A percentile compares a stretch with the other conserved stretches of the same genome.
Conservation (phyloP, 2,888 invertebrate species). For the Coenonympha glycerion region DNA sequence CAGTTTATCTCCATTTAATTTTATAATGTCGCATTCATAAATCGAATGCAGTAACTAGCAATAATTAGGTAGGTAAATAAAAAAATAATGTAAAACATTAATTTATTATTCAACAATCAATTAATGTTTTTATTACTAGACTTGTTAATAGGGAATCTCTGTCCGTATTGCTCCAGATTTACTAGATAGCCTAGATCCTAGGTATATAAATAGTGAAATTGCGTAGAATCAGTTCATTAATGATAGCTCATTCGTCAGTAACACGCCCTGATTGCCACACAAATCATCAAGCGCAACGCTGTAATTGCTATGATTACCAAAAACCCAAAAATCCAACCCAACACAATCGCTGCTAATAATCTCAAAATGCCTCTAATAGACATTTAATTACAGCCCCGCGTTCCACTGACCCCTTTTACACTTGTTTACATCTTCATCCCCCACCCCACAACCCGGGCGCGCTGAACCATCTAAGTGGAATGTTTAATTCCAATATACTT, state of each 20-base stretch:
- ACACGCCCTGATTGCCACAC: constrained; percentile 33
- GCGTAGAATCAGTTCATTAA: not conserved
- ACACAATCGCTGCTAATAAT: constrained; percentile 63
- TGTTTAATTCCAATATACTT: constrained; percentile 73
- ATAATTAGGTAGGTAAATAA: too few species aligned
- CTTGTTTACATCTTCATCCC: constrained; percentile 76
- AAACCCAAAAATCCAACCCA: constrained; percentile 48
- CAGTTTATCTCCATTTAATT: too few species aligned
- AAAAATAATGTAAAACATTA: too few species aligned
- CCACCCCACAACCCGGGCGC: constrained; percentile 50
- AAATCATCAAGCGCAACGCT: constrained; percentile 41
- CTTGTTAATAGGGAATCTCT: too few species aligned
- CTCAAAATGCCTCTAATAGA: constrained; percentile 69
- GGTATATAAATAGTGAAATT: too few species aligned
- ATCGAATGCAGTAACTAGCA: too few species aligned
- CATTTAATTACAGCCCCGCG: constrained; percentile 69
- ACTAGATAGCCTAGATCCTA: too few species aligned
- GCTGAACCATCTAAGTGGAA: constrained; percentile 73
- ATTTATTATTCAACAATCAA: too few species aligned
- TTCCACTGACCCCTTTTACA: constrained; percentile 75
- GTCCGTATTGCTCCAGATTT: too few species aligned
- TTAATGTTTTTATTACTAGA: too few species aligned
- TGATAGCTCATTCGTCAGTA: not conserved
- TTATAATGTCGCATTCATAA: too few species aligned
- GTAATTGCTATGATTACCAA: constrained; percentile 53